Percentiles rank a stretch among this genome's conserved stretches.
phyloP scores from a whole-genome alignment of 2,888 invertebrate genomes.

The Tenodera sinensis region DNA sequence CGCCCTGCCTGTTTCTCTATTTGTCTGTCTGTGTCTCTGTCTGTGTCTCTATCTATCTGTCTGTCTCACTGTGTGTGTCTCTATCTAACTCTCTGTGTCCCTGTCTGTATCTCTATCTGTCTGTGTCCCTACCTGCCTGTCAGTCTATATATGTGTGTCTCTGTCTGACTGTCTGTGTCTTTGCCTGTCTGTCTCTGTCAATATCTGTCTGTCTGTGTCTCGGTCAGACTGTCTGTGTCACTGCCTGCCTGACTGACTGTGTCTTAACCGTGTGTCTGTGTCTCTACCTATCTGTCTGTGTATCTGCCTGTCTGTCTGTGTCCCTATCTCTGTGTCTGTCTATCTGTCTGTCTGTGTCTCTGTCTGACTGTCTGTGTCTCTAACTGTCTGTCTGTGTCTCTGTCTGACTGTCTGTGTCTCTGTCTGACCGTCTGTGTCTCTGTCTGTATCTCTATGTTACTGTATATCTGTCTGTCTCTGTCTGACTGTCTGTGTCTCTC shows the following conservation, averaged over 20 bases:
- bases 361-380: too few species aligned
- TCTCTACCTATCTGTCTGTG: too few species aligned
- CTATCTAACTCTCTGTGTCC: background rate
- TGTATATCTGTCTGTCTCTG: background rate
- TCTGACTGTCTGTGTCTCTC: background rate
- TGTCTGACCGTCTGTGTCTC: background rate
- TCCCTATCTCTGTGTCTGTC: too few species aligned
- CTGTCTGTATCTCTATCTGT: background rate
- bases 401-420: background rate
- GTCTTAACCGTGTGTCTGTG: background rate
- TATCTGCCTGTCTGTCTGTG: too few species aligned
- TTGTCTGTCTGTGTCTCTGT: too few species aligned
- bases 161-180: background rate
- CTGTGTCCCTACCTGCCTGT: too few species aligned
- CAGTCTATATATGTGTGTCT: background rate
- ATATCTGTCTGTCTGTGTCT: too few species aligned
- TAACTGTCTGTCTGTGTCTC: background rate
- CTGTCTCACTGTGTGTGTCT: background rate
- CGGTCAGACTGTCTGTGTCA: background rate
- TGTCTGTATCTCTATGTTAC: background rate
- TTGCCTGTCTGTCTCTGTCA: too few species aligned
- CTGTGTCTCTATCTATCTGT: too few species aligned
- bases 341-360: too few species aligned
- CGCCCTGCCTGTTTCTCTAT: too few species aligned
- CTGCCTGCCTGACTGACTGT: background rate